Percentiles rank a stretch among this genome's conserved stretches.
Conservation (phyloP, 2,888 invertebrate genomes). For the Ommatoiulus sabulosus region DNA sequence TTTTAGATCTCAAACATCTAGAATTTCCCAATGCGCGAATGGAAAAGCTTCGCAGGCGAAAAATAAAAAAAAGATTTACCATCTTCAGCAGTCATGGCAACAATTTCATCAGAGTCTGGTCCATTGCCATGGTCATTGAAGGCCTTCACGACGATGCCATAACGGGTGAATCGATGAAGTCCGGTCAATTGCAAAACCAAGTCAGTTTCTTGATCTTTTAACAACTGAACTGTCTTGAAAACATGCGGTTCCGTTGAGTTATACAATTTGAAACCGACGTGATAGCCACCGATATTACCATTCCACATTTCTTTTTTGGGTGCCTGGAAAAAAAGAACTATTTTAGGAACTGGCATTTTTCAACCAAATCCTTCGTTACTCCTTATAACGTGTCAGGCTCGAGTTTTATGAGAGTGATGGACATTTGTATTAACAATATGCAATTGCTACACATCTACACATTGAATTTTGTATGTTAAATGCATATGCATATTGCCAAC, state of each 20-base stretch:
- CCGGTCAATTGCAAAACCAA: constrained; percentile 62
- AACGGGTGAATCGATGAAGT: constrained; percentile 63
- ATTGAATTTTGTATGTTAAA: too few species aligned
- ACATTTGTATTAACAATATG: too few species aligned
- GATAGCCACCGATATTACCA: constrained; percentile 68
- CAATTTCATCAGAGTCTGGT: constrained; percentile 62
- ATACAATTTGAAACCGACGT: constrained; percentile 66
- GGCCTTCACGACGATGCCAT: constrained; percentile 63
- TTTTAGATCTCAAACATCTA: too few species aligned
- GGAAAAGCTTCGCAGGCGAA: background rate
- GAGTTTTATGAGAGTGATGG: too few species aligned
- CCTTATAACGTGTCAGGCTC: too few species aligned
- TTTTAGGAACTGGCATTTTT: background rate
- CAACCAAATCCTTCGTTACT: too few species aligned
- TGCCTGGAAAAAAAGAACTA: constrained; percentile 49
- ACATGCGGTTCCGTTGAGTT: constrained; percentile 58
- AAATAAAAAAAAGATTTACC: constrained; percentile 60
- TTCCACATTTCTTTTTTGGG: constrained; percentile 64
- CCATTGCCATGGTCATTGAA: constrained; percentile 64
- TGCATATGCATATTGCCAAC: too few species aligned
- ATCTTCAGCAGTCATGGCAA: constrained; percentile 63
- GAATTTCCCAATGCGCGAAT: background rate
- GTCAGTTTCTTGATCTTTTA: constrained; percentile 59
- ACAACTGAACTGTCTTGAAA: constrained; percentile 61
- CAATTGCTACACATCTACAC: too few species aligned